Percentiles rank a stretch among this genome's conserved stretches.
phyloP scores from a whole-genome alignment of 2,113 vertebrate species.

The Tetrao urogallus region DNA sequence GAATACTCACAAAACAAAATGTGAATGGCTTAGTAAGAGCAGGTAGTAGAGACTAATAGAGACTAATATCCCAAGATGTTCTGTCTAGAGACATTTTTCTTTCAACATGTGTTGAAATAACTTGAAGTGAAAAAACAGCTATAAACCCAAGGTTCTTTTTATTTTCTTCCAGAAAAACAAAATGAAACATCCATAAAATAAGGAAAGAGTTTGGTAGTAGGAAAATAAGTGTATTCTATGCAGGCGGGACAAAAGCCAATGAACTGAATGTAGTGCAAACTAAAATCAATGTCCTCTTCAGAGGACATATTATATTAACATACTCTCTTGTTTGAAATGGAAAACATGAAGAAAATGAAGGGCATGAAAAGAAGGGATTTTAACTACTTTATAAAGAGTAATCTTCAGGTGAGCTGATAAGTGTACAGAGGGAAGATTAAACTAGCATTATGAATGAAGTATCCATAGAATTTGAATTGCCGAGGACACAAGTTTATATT shows the following conservation, averaged over 20 bases:
- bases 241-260: background rate
- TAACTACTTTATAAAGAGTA: background rate
- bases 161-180: background rate
- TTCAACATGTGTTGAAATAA: conserved; percentile 32
- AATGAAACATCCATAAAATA: background rate
- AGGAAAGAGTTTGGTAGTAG: background rate
- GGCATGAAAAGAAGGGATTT: background rate
- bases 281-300: background rate
- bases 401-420: background rate
- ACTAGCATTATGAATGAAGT: background rate
- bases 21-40: background rate
- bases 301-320: background rate
- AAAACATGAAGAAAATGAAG: background rate
- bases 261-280: background rate
- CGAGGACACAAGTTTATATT: background rate
- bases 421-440: background rate
- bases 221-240: background rate
- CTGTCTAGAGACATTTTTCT: conserved; percentile 8
- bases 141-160: background rate
- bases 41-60: background rate
- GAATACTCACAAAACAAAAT: background rate
- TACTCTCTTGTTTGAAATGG: background rate
- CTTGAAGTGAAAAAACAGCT: background rate
- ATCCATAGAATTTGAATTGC: background rate
- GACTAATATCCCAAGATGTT: background rate